A percentile compares a stretch with the other conserved stretches of the same genome.
phyloP scores from a whole-genome alignment of 2,113 vertebrate species.

The Muscicapa adusta region DNA sequence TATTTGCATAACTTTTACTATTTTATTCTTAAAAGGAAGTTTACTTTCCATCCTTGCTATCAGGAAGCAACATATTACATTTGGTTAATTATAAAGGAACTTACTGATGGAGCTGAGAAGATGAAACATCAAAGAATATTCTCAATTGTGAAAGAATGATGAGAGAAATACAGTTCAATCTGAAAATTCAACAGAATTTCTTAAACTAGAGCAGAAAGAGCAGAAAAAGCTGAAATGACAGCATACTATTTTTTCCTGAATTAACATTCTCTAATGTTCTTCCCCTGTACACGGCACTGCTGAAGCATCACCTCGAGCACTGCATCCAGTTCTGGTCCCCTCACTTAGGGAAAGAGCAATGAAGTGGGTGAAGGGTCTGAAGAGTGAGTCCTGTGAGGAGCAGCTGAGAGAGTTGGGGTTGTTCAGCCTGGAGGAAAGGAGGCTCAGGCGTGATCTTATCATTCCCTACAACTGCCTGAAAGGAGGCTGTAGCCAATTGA shows the following conservation, averaged over 20 bases:
- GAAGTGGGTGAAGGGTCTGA: not conserved
- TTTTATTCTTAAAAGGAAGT: not conserved
- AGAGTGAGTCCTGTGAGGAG: not conserved
- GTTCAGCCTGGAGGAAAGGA: not conserved
- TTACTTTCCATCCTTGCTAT: not conserved
- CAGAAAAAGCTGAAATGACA: not conserved
- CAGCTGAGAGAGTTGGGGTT: not conserved
- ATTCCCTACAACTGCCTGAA: not conserved
- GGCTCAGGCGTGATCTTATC: rapidly evolving
- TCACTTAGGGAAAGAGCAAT: not conserved
- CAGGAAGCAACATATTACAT: not conserved
- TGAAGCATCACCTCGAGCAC: not conserved
- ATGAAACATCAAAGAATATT: not conserved
- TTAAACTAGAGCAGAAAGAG: not conserved
- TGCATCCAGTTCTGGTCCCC: not conserved
- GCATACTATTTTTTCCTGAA: not conserved
- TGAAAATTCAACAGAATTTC: not conserved
- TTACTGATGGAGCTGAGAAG: not conserved
- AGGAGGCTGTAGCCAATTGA: not conserved
- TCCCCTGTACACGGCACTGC: rapidly evolving
- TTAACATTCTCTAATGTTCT: not conserved
- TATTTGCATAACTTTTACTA: not conserved
- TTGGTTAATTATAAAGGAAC: not conserved
- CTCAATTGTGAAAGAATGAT: not conserved
- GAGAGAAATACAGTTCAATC: not conserved